Conservation (phyloP, 2,113 vertebrate species). For the Macrotis lagotis region DNA sequence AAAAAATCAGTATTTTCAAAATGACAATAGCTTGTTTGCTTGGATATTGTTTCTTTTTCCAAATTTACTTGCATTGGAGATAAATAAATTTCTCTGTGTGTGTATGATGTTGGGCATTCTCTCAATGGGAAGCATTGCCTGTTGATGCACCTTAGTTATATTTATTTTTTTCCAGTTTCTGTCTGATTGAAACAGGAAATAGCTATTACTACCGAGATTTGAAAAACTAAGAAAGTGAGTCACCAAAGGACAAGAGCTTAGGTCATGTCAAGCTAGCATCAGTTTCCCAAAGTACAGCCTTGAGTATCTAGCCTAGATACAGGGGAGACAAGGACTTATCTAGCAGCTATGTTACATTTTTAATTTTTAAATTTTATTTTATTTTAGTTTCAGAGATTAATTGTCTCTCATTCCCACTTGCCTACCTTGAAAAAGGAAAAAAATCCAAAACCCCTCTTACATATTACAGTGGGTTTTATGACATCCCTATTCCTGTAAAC, state of each 20-base stretch:
- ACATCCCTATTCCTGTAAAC: too few species aligned
- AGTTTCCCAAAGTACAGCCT: neutral
- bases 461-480: too few species aligned
- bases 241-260: too few species aligned
- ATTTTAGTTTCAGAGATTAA: neutral
- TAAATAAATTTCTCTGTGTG: neutral
- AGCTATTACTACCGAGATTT: neutral
- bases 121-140: neutral
- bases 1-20: neutral
- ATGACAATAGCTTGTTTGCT: neutral
- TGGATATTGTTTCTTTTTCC: neutral
- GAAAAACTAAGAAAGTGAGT: neutral
- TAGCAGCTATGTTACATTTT: too few species aligned
- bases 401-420: neutral
- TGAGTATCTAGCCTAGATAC: neutral
- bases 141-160: neutral
- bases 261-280: neutral
- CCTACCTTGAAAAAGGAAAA: neutral
- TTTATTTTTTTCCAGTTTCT: neutral
- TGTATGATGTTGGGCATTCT: too few species aligned
- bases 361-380: neutral
- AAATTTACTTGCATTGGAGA: neutral
- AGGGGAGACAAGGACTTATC: neutral
- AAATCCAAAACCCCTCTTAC: neutral
- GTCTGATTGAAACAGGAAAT: neutral